Conservation (phyloP, 2,888 invertebrate genomes). For the Agrotis puta region DNA sequence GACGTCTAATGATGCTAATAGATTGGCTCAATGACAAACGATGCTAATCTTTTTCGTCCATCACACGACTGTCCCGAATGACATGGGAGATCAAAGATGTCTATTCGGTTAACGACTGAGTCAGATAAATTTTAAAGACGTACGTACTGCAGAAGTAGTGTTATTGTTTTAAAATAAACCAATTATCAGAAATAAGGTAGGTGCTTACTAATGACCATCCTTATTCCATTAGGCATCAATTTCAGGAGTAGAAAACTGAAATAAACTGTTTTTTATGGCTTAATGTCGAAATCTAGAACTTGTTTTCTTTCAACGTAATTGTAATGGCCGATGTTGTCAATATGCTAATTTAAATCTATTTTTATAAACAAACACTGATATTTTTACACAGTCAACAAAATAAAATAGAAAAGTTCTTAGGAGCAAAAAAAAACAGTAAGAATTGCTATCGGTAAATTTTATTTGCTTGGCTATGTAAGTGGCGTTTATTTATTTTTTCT, state of each 20-base stretch:
- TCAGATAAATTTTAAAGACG: background rate
- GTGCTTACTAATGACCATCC: background rate
- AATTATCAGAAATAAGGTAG: background rate
- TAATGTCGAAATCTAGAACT: background rate
- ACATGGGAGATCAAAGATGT: conserved; percentile 13
- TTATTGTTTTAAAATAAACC: no score
- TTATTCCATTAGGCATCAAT: background rate
- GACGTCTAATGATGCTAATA: conserved; percentile 42
- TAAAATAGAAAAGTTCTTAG: no score
- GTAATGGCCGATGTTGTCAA: background rate
- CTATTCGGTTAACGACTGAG: conserved; percentile 5
- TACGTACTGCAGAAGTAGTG: no score
- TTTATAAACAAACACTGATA: no score
- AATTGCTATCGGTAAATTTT: no score
- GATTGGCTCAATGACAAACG: conserved; percentile 32
- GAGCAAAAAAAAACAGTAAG: background rate
- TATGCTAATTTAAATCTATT: background rate
- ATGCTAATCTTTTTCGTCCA: conserved; percentile 27
- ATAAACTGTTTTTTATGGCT: background rate
- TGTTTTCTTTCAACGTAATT: background rate
- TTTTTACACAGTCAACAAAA: no score
- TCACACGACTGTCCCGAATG: conserved; percentile 1
- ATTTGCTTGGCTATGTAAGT: no score
- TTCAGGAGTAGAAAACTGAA: background rate
- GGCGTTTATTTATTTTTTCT: background rate